Conservation (phyloP, 30 jellyfish, hydroid and myxozoan genomes). For the Pseudorhiza aurosa region DNA sequence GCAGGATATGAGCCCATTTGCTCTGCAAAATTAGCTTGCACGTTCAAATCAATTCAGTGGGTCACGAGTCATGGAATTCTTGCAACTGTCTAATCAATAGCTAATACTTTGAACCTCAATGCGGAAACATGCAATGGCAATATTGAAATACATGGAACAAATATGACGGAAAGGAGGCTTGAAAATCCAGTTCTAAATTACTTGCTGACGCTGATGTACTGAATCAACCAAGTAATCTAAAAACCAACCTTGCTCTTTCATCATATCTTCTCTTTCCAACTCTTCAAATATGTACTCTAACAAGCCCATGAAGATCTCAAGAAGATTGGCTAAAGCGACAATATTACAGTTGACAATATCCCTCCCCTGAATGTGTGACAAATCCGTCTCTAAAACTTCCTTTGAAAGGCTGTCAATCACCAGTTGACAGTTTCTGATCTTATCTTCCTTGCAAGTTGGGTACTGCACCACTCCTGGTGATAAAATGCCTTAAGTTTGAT, state of each 20-base stretch:
- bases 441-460: conserved; percentile 51
- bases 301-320: conserved; percentile 88
- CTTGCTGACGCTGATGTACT: too few species aligned
- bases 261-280: conserved; percentile 28
- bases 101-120: too few species aligned
- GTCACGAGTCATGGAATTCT: too few species aligned
- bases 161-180: too few species aligned
- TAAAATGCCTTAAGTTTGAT: not conserved
- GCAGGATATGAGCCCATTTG: too few species aligned
- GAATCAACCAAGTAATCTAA: too few species aligned
- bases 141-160: too few species aligned
- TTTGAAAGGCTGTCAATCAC: conserved; percentile 86
- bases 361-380: conserved; percentile 87
- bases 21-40: too few species aligned
- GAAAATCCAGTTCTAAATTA: too few species aligned
- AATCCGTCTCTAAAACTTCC: conserved; percentile 88
- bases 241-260: not conserved
- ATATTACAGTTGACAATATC: conserved; percentile 64
- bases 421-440: conserved; percentile 80
- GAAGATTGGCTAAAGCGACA: conserved; percentile 64
- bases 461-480: conserved; percentile 11
- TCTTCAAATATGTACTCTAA: conserved; percentile 82
- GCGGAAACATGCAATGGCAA: too few species aligned
- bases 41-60: too few species aligned
- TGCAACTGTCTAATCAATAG: too few species aligned